Base-by-base conservation (phyloP, 2,888 invertebrate species). In the Timema cristinae region DNA sequence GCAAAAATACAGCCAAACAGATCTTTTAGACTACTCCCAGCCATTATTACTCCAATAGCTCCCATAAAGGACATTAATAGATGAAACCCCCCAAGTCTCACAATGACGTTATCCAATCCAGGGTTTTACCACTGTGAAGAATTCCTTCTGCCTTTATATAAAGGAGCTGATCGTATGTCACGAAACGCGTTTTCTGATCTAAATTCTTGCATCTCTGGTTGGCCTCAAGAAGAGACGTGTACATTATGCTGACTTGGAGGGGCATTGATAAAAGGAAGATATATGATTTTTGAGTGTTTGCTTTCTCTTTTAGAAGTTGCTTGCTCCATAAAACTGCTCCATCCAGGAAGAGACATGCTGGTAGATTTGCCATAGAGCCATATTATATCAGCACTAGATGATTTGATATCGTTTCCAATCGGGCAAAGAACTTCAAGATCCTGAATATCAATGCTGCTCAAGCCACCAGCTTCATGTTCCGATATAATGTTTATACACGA, bases 101-200 rank as follows among this genome's bases (percentile, higher is more conserved):
- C 74, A 59, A 77, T 70, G 54, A 77, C 71, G 51, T 73, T 71
- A n/a, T 69, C 52, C 49, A 73, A 67, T 50, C 8, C 47, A 10
- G 70, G 16, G 75, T 71, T 72, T 75, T 68, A 72, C 75, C 73
- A 10, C 75, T 70, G n/a, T 74, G 74, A 10, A 78, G 75, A n/a
- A 80, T 78, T 73, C 80, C 79, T 61, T 76, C 73, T 67, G 79
- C 79, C 77, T 80, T 79, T 6, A 66, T 70, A 71, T 77, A 80
- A 13, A 80, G 74, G 7, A 79, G 81, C 56, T 80, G 80, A 74
- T 63, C 79, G 71, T 79, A 80, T 68, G 79, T 80, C 8, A 79
- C 74, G 9, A 79, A 74, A 71, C 77, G 77, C 7, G 71, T 70
- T 69, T 77, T 76, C 66, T 76, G 76, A 52, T 73, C 69, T 8